phyloP scores from a whole-genome alignment of 2,797 vertebrate genomes.

The Decapterus maruadsi region DNA sequence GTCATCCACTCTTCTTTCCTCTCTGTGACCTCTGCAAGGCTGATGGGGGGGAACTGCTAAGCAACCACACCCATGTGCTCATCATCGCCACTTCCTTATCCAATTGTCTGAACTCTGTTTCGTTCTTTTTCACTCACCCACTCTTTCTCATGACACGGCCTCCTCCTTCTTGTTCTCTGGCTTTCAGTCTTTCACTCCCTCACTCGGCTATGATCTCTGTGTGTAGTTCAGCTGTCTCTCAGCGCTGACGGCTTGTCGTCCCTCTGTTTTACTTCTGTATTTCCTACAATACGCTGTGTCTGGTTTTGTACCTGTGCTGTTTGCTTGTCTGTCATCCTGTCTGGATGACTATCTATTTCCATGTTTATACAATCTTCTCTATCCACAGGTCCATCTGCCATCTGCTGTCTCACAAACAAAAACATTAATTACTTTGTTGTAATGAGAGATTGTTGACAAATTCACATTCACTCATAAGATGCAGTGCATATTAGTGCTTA shows the following conservation, averaged over 20 bases:
- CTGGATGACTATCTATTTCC: constrained; percentile 7
- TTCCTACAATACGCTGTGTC: background rate
- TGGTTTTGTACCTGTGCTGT: constrained; percentile 24
- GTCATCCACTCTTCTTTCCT: constrained; percentile 31
- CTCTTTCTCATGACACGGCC: constrained; percentile 50
- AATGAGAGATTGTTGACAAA: background rate
- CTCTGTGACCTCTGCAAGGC: constrained; percentile 40
- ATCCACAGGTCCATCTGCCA: constrained; percentile 26
- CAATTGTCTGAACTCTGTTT: constrained; percentile 36
- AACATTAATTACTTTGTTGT: constrained; percentile 16
- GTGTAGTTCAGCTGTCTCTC: constrained; percentile 17
- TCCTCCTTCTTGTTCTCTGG: constrained; percentile 43
- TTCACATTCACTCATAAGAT: background rate
- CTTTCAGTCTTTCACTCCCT: constrained; percentile 27
- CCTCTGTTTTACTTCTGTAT: constrained; percentile 7
- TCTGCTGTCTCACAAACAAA: constrained; percentile 29
- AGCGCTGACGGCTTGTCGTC: constrained; percentile 7
- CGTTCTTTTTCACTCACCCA: constrained; percentile 54
- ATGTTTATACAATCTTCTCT: constrained; percentile 21
- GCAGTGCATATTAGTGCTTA: background rate
- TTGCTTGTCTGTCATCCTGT: constrained; percentile 28
- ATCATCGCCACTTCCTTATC: constrained; percentile 70
- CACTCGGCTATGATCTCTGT: constrained; percentile 9
- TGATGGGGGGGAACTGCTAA: constrained; percentile 38
- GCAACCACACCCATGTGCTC: constrained; percentile 73